These are phyloP conservation scores for Agrotis clavis DNA, from an alignment of 2,888 invertebrate species.

Conservation along the genomic window DNA sequence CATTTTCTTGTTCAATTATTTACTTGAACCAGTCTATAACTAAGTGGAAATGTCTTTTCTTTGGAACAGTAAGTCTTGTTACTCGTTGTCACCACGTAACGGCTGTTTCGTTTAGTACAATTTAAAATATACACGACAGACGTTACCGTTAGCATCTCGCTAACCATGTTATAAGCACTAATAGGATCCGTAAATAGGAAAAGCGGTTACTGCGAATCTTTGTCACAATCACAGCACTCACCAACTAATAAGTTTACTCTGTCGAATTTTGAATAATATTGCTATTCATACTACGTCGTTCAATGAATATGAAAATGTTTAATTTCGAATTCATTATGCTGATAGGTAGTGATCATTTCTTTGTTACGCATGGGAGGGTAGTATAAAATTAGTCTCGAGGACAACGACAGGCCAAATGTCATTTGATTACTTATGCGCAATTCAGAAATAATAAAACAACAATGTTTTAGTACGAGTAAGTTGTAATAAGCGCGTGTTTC, in stretches of 20 bases:
- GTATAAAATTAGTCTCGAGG: slow-evolving; percentile 47
- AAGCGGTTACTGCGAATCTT: slow-evolving; percentile 49
- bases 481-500: neutral
- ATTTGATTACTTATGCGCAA: slow-evolving; percentile 37
- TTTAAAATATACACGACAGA: slow-evolving; percentile 55
- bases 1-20: slow-evolving; percentile 26
- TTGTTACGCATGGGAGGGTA: slow-evolving; percentile 31
- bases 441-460: slow-evolving; percentile 31
- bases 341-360: slow-evolving; percentile 21
- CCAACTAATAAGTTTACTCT: slow-evolving; percentile 24
- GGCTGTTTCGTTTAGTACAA: slow-evolving; percentile 64
- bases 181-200: slow-evolving; percentile 58
- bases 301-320: slow-evolving; percentile 50
- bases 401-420: slow-evolving; percentile 44
- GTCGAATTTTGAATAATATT: slow-evolving; percentile 28
- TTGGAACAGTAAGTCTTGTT: slow-evolving; percentile 27
- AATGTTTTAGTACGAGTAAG: slow-evolving; percentile 16
- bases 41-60: slow-evolving; percentile 36
- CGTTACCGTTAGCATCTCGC: slow-evolving; percentile 55
- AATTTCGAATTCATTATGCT: slow-evolving; percentile 32
- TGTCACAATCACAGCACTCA: slow-evolving; percentile 37
- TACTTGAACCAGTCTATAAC: slow-evolving; percentile 37
- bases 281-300: slow-evolving; percentile 4
- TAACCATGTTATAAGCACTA: slow-evolving; percentile 61
- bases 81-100: slow-evolving; percentile 55